Percentiles rank a stretch among this genome's conserved stretches.
Evolutionary conservation across 2,113 vertebrate genomes (phyloP).

Genomic region (Crotalus viridis): DNA sequence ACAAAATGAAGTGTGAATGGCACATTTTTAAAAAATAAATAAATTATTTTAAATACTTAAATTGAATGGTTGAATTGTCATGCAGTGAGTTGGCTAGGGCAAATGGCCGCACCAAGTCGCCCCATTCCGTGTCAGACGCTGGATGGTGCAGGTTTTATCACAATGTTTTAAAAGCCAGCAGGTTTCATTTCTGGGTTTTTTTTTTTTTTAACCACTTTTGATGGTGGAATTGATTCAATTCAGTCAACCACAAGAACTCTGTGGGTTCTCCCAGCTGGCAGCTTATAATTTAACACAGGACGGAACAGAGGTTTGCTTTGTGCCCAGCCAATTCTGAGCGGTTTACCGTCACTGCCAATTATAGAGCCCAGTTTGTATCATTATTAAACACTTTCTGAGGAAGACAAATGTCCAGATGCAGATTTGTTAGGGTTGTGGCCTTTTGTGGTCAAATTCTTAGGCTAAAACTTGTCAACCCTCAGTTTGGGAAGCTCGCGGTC

Average conservation of each 20-base stretch:
- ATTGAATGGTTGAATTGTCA: too few relatives aligned
- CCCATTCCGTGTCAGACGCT: too few relatives aligned
- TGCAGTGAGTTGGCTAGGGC: too few relatives aligned
- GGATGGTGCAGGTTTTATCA: background rate
- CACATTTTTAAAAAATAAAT: too few relatives aligned
- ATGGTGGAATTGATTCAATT: slow-evolving; percentile 73
- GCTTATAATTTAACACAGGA: slow-evolving; percentile 81
- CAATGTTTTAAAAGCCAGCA: slow-evolving; percentile 35
- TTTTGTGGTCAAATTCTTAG: background rate
- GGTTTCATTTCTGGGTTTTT: slow-evolving; percentile 43
- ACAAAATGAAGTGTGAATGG: too few relatives aligned
- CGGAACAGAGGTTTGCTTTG: slow-evolving; percentile 77
- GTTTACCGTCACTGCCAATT: slow-evolving; percentile 78
- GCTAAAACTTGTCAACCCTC: background rate
- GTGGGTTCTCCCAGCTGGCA: slow-evolving; percentile 78
- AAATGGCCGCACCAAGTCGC: too few relatives aligned
- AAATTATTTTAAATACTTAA: too few relatives aligned
- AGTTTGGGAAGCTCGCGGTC: background rate
- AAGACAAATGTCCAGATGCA: slow-evolving; percentile 66
- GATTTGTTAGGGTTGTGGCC: slow-evolving; percentile 8
- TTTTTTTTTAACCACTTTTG: slow-evolving; percentile 43
- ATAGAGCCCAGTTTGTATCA: slow-evolving; percentile 72
- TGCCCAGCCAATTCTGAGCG: slow-evolving; percentile 74
- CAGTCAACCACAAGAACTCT: slow-evolving; percentile 75
- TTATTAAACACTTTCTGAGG: slow-evolving; percentile 59